A percentile compares a stretch with the other conserved stretches of the same genome.
Evolutionary conservation across 2,113 vertebrate genomes (phyloP).

Genomic region (Chamaetylas fuelleborni): DNA sequence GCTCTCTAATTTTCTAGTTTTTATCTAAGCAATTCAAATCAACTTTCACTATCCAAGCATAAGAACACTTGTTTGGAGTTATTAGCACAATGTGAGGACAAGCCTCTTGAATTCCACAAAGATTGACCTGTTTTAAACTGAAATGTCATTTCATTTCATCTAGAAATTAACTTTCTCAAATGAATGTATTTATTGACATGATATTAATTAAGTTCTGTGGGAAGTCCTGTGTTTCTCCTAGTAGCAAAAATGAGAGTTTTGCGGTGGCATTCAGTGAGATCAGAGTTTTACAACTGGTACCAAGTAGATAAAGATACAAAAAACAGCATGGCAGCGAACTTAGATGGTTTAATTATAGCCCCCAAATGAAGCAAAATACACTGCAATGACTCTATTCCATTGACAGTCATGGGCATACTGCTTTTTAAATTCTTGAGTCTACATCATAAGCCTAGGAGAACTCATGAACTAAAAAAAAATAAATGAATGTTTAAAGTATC

Average conservation of each 20-base stretch:
- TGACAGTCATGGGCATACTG: background rate
- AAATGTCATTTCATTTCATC: background rate
- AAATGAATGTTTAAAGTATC: background rate
- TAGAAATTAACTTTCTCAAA: background rate
- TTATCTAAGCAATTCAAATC: background rate
- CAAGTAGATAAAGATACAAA: background rate
- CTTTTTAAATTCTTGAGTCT: background rate
- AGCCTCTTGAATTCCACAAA: background rate
- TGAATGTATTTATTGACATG: background rate
- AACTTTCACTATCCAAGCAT: background rate
- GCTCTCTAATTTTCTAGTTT: background rate
- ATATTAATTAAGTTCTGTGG: background rate
- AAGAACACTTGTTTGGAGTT: background rate
- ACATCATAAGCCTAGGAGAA: background rate
- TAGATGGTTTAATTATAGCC: background rate
- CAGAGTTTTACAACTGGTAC: background rate
- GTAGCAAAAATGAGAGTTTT: background rate
- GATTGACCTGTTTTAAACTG: background rate
- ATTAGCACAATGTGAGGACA: background rate
- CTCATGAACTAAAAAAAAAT: background rate
- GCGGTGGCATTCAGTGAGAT: background rate
- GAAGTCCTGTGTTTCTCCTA: background rate
- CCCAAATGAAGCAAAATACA: background rate
- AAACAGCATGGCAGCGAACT: background rate
- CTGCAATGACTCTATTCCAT: background rate